Evolutionary conservation across 2,797 vertebrate species (phyloP), one percentile per base, ranked within the genome.

Genomic region (Cetoscarus ocellatus): DNA sequence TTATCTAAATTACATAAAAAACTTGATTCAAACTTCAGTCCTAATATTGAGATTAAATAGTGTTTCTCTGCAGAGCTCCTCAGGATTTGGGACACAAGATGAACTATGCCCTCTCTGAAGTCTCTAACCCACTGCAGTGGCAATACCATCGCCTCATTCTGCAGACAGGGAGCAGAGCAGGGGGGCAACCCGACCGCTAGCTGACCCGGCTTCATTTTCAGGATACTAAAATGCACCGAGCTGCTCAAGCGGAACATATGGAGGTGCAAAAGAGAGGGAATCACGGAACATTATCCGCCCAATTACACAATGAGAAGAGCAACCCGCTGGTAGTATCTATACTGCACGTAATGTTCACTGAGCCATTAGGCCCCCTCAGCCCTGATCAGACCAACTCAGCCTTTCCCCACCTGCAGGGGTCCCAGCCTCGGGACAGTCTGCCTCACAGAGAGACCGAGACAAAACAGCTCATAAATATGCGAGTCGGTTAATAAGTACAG

Each of bases 231-330:
- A 81, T 58, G 80, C 75, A 90, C 70, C 2, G 6, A 89, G 76
- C 58, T 74, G 84, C 86, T 91, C 83, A 91, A 79, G 86, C 69
- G 73, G 79, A 91, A 88, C 80, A 81, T 79, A 83, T 67, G 80
- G 80, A 92, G 78, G 85, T 88, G 90, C 74, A 88, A 92, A 92
- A 91, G 82, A 92, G 88, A 91, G 80, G 83, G 87, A 87, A 92
- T 93, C 90, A 92, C 82, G 85, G 88, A 92, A 92, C 82, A 90
- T 92, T 90, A 90, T 88, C 80, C 82, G 81, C 89, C 88, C 88
- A 93, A 89, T 92, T 93, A 92, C 86, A 92, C 90, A 93, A 91
- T 83, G 88, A 90, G 82, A 91, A 91, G 88, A 91, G 87, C 67
- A 60, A 70, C 77, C 86, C 55, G 45, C 83, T 90, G 84, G 72